These are phyloP conservation scores for Conus betulinus DNA, from an alignment of 1,140 invertebrate species.

Conservation along the genomic window DNA sequence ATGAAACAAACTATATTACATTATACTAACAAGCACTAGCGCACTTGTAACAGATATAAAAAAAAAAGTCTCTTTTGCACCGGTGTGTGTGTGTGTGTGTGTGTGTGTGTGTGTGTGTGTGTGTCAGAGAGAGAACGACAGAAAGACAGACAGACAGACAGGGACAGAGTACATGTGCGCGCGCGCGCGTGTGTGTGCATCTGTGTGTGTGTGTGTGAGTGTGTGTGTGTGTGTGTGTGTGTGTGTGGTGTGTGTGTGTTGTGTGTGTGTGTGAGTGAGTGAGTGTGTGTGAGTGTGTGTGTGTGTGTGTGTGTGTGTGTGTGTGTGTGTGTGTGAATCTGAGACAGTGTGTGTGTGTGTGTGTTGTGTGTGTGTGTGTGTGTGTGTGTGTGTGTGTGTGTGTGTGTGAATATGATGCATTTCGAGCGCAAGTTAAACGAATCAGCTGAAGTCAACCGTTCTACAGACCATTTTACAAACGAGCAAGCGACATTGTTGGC, in stretches of 20 bases:
- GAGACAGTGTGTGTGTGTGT: not conserved
- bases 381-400: not conserved
- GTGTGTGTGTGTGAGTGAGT: not conserved
- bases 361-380: not conserved
- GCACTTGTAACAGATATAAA: too few relatives aligned
- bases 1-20: too few relatives aligned
- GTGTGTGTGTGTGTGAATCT: not conserved
- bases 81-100: too few relatives aligned
- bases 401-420: not conserved
- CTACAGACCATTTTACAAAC: too few relatives aligned
- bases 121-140: not conserved
- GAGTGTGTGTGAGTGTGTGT: not conserved
- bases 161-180: not conserved
- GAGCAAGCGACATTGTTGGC: too few relatives aligned
- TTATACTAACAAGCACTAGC: too few relatives aligned
- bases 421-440: too few relatives aligned
- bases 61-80: too few relatives aligned
- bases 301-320: not conserved
- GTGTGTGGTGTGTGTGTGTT: too few relatives aligned
- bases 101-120: not conserved
- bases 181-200: not conserved
- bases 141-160: too few relatives aligned
- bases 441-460: too few relatives aligned
- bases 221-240: not conserved
- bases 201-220: not conserved